Evolutionary conservation across 2,113 vertebrate genomes (phyloP), one percentile per base, ranked within the genome.

Genomic region (Pollimyrus isidori): DNA sequence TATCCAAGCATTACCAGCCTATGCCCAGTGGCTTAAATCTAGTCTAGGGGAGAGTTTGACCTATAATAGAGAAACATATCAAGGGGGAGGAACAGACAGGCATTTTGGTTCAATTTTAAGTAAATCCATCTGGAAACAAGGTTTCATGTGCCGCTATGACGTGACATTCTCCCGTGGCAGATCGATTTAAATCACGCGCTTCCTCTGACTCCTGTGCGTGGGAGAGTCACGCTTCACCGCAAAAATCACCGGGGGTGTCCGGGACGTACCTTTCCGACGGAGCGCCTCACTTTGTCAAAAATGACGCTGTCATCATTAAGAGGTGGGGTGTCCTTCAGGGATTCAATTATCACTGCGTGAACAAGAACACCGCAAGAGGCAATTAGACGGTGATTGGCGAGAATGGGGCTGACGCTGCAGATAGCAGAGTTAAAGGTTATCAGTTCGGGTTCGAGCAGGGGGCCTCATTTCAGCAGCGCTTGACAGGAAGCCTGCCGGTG

Each of bases 301-400:
- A 98, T 94, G 85, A 99, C 91, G 92, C 96, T 99, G 45, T 98
- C 97, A 13, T 99, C 98, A 91, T 96, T 97, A 89, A 99, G 92
- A 87, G 98, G 94, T 65, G 96, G 97, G 0, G 96, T 92, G 48
- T 96, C 96, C 91, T 93, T 97, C 91, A 97, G 58, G 6, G 97
- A 98, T 91, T 99, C 97, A 92, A 99, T 94, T 91, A 99, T 95
- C 80, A 98, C 98, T 98, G 93, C 90, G 94, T 91, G 4, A 84
- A 45, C 86, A 23, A 88, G 4, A 87, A 49, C 3, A 52, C 35
- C 19, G 9, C 42, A 84, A 46, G 39, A 9, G 7, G 82, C 39
- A 45, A 48, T 46, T 48, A 42, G 21, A 46, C 9, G 21, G 21
- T 1, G 82, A 23, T 26, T 17, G 21, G 39, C 2, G 82, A 48